A percentile compares a stretch with the other conserved stretches of the same genome.
phyloP scores from a whole-genome alignment of 2,113 vertebrate species.

The Maccullochella peelii region DNA sequence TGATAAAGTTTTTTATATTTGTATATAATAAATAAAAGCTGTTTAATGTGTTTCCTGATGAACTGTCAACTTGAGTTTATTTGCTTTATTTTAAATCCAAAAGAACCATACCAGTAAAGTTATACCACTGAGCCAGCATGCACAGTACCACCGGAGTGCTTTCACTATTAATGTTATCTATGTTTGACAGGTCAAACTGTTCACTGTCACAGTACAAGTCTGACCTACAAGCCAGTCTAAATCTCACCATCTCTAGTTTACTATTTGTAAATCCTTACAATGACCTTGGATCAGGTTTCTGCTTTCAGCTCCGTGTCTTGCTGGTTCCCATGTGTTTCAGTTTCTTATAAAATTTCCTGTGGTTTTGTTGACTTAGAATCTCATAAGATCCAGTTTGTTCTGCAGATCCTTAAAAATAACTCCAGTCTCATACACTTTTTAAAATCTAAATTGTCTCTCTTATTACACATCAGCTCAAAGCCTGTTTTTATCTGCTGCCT shows the following conservation, averaged over 20 bases:
- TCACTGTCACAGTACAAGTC: not conserved
- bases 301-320: not conserved
- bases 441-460: not conserved
- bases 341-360: not conserved
- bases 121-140: not conserved
- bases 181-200: not conserved
- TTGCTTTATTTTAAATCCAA: slow-evolving; percentile 2
- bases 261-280: too few relatives aligned
- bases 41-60: slow-evolving; percentile 2
- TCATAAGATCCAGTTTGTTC: not conserved
- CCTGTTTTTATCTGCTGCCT: not conserved
- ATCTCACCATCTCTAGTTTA: too few relatives aligned
- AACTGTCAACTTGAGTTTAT: not conserved
- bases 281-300: not conserved
- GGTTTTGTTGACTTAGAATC: not conserved
- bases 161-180: not conserved
- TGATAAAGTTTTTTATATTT: slow-evolving; percentile 46
- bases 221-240: not conserved
- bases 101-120: not conserved
- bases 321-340: not conserved
- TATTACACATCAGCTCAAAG: not conserved
- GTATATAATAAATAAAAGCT: slow-evolving; percentile 48
- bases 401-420: not conserved
- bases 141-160: not conserved
- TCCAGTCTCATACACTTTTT: not conserved